A percentile compares a stretch with the other conserved stretches of the same genome.
These are phyloP conservation scores for Drosophila percnosoma DNA, from an alignment of 2,888 invertebrate genomes.

Conservation along the genomic window DNA sequence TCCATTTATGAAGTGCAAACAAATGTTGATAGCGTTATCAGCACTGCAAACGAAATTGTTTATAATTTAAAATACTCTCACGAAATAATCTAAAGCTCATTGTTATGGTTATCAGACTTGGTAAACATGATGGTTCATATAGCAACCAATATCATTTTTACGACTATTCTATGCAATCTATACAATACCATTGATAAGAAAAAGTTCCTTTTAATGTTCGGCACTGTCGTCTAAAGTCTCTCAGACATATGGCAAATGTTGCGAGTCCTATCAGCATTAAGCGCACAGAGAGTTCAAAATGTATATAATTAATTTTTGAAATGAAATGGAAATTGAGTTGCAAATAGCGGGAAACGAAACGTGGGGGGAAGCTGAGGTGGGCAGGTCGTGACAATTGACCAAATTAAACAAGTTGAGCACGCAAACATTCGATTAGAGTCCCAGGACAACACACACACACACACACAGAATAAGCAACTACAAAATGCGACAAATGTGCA, in stretches of 20 bases:
- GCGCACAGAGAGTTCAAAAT: neutral
- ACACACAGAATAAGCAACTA: conserved; percentile 24
- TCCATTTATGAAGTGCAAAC: neutral
- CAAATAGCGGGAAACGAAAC: neutral
- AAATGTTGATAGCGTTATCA: neutral
- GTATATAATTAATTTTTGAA: neutral
- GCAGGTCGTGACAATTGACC: conserved; percentile 62
- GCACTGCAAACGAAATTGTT: neutral
- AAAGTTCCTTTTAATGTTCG: too few species aligned
- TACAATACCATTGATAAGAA: conserved; percentile 19
- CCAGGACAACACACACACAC: conserved; percentile 12
- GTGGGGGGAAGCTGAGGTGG: neutral
- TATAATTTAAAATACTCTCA: neutral
- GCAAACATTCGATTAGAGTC: conserved; percentile 30
- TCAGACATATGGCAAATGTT: neutral
- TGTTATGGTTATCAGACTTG: neutral
- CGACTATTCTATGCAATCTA: neutral
- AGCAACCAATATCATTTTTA: neutral
- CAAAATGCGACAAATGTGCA: conserved; percentile 49
- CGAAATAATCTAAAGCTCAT: neutral
- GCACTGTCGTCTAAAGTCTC: neutral
- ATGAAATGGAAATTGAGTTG: neutral
- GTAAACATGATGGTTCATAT: neutral
- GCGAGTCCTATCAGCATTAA: neutral
- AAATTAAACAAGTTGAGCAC: conserved; percentile 43